Evolutionary conservation across 2,113 vertebrate species (phyloP), one percentile per base, ranked within the genome.

Genomic region (Ptyas mucosa): DNA sequence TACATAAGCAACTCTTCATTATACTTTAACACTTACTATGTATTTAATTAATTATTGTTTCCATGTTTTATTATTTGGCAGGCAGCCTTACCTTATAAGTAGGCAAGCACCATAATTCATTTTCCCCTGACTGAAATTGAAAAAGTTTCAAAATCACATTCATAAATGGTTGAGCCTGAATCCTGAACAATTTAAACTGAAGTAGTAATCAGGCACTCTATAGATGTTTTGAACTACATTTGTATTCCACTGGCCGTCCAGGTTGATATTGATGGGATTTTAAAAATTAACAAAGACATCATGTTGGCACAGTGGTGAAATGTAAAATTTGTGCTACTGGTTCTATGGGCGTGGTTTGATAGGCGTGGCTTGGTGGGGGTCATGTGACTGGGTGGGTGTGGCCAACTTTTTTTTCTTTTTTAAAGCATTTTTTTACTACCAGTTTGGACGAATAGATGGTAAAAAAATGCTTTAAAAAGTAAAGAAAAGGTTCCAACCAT

Each of bases 11-110:
- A 92, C 2, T 49, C 57, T 64, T 87, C 43, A n/a, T 87, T 53
- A 85, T 89, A 46, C 86, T 46, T 55, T 29, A 61, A 43, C 11
- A 64, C 2, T 51, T 91, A 29, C 43, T 0, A 0, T 61, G 61
- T 87, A 43, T 15, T n/a, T 89, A 0, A 24, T 21, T 34, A 5
- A 9, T 34, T 26, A 3, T 88, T 54, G 55, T 88, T 93, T 96
- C 92, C 14, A 18, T 23, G 2, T 34, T 75, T 26, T 95, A 92
- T 92, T 46, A 90, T 94, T 94, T 89, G 81, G 92, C 46, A 58
- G 10, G 11, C 43, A 94, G 58, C 12, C 29, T 58, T 58, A 1
- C 10, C 21, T 61, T 93, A 26, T 29, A 58, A 89, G 75, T 85
- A 43, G 69, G n/a, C 89, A 43, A 75, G 34, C 29, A 3, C 2